Base-by-base conservation (phyloP, 2,888 invertebrate genomes). In the Hirtodrosophila trivittata region DNA sequence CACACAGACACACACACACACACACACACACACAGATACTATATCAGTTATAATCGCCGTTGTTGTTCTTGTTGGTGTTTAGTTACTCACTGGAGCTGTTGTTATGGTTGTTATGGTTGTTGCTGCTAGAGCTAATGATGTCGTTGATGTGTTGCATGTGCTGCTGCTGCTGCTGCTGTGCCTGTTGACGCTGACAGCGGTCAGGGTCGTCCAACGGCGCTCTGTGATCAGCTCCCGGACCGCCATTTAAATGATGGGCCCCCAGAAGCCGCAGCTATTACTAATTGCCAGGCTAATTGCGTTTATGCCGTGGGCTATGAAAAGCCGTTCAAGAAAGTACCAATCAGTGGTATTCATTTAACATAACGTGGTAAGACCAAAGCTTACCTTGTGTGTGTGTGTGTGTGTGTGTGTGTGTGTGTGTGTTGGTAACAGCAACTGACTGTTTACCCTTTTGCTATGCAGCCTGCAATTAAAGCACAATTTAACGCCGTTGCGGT, bases 311-410 rank as follows among this genome's bases (percentile, higher is more conserved):
- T 45, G 50, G 76, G 81, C 81, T 75, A 77, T 59, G 42, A 80
- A 80, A 80, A 80, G 84, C 81, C 65, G 80, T 62, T 81, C 75
- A 69, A 73, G 81, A 81, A 78, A 83, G 80, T 64, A 64, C 51
- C 83, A 82, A 78, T 82, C 76, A 82, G 54, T 50, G 32, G 51
- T 63, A 43, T 55, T 52, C 47, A 51, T 45, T 64, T 46, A 60
- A 45, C 47, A 28, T 37, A 54, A 28, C 10, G 16, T 30, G 51
- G 49, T 82, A 77, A 39, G 51, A 13, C 16, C 32, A 30, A 59
- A 69, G 63, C 59, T 75, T 56, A 75, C 70, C 75, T 76, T 69
- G 73, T 13, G 13, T 49, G 9, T 28, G 30, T 39, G 30, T 25
- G 7, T 45, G 33, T 13, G 18, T 10, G 8, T 25, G 10, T 38